Conservation (phyloP, 2,797 vertebrate species). For the Syngnathus acus region DNA sequence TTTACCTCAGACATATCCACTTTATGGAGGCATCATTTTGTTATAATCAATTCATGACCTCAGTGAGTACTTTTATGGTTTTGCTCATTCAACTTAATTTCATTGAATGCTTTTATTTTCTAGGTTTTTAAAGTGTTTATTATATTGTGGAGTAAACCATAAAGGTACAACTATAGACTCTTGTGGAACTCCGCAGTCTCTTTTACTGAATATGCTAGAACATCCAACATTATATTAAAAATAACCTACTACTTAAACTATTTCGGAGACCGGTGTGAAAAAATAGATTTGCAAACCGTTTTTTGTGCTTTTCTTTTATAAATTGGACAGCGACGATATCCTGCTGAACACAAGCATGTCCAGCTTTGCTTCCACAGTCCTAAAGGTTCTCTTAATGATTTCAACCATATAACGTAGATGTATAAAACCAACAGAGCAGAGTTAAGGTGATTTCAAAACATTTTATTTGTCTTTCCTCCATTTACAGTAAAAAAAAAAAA, state of each 20-base stretch:
- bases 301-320: not conserved
- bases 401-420: not conserved
- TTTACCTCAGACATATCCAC: not conserved
- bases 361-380: not conserved
- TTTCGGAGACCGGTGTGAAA: no score
- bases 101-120: not conserved
- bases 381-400: not conserved
- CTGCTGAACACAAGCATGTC: not conserved
- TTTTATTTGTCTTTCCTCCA: constrained; percentile 49
- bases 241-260: no score
- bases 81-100: not conserved
- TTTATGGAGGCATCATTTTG: not conserved
- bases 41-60: not conserved
- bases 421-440: not conserved
- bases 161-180: no score
- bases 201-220: no score
- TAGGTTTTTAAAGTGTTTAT: not conserved
- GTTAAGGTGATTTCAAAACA: constrained; percentile 43
- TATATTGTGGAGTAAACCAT: no score
- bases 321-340: not conserved
- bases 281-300: no score
- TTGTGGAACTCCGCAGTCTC: no score
- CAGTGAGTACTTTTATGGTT: not conserved
- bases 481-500: constrained; percentile 32
- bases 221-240: no score